Evolutionary conservation across 2,113 vertebrate genomes (phyloP).

Genomic region (Paedocypris sp.): DNA sequence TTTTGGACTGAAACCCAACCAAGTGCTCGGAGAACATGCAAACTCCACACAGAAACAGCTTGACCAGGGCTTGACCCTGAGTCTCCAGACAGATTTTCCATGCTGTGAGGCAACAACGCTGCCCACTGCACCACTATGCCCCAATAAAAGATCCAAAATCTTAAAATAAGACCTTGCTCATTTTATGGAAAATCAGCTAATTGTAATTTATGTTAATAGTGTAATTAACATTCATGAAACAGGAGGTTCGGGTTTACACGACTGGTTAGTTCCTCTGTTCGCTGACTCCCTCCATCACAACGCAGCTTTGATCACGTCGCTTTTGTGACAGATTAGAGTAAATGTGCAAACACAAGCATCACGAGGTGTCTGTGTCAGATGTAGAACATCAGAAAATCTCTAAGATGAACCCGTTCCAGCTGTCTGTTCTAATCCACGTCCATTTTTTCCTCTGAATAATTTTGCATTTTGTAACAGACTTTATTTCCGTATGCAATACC

Average conservation of each 20-base stretch:
- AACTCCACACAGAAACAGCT: no score
- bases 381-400: background rate
- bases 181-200: no score
- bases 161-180: no score
- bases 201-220: no score
- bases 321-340: background rate
- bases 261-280: background rate
- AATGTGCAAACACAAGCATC: background rate
- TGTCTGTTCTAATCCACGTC: background rate
- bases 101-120: no score
- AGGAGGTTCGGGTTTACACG: background rate
- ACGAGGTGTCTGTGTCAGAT: background rate
- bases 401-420: background rate
- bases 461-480: background rate
- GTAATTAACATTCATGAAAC: no score
- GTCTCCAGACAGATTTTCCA: no score
- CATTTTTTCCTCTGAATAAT: background rate
- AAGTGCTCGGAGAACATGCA: no score
- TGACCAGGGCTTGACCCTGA: no score
- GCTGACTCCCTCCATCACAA: background rate
- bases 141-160: no score
- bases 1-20: no score
- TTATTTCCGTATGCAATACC: background rate
- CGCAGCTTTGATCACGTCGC: background rate
- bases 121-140: no score